Evolutionary conservation across 2,888 invertebrate genomes (phyloP).

Genomic region (Polymixis lichenea): DNA sequence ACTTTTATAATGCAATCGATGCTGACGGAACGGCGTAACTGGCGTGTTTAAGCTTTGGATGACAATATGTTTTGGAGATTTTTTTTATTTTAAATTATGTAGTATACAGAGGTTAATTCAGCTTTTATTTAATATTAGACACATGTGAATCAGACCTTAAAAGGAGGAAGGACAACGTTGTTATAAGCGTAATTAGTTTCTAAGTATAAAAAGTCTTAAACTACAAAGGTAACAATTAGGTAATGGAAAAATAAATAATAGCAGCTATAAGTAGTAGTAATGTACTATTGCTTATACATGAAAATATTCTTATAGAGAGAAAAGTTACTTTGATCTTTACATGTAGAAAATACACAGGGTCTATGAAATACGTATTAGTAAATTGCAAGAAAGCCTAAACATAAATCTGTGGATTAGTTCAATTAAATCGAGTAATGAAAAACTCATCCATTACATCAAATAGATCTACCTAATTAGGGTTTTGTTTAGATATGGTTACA

Average conservation of each 20-base stretch:
- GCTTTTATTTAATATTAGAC: not conserved
- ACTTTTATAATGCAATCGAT: constrained; percentile 57
- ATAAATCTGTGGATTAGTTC: constrained; percentile 3
- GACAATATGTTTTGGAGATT: constrained; percentile 1
- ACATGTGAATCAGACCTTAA: not conserved
- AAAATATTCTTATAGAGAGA: not conserved
- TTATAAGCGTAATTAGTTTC: constrained; percentile 4
- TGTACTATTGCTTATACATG: not conserved
- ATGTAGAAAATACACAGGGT: not conserved
- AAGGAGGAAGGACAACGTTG: not conserved
- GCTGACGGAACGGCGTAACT: constrained; percentile 28
- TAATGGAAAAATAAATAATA: constrained; percentile 10
- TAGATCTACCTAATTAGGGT: constrained; percentile 56
- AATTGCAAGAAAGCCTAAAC: not conserved
- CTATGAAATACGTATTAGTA: not conserved
- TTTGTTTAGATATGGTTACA: constrained; percentile 56
- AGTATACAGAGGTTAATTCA: not conserved
- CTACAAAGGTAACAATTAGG: constrained; percentile 10
- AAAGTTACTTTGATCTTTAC: constrained; percentile 20
- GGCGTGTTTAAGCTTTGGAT: constrained; percentile 22
- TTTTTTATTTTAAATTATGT: not conserved
- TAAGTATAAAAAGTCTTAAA: not conserved
- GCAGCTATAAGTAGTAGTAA: not conserved
- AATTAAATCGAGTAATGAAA: constrained; percentile 30
- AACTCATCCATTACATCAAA: constrained; percentile 45